Base-by-base conservation (phyloP, 2,113 vertebrate genomes). In the Myotis yumanensis region DNA sequence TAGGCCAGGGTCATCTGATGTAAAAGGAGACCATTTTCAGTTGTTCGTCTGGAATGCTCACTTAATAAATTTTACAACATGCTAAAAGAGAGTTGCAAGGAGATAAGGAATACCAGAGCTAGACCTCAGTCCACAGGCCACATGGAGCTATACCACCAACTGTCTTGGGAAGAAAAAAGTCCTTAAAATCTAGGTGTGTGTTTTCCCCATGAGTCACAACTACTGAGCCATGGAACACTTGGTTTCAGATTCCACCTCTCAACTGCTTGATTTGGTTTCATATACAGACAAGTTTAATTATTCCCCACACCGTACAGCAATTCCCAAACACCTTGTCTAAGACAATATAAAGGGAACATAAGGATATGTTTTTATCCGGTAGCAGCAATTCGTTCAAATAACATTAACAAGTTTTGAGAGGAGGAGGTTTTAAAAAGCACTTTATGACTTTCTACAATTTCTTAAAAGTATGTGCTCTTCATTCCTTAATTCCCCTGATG, bases 1-100 rank as follows among this genome's bases (percentile, higher is more conserved):
- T 97, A 98, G 8, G 97, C 98, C 73, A 99, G 64, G 79, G 97
- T 97, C 54, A 98, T 97, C 99, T 99, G 92, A 73, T 28, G 37
- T 8, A 57, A 85, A 82, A 96, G 54, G 9, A 88, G 22, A 79
- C 1, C 11, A 71, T 30, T 71, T 57, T 93, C n/a, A 76, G 66
- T 86, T 37, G 2, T 64, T 66, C 30, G 16, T 32, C 80, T 40
- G 22, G 18, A 81, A 71, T 7, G 23, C 16, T 17, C 62, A 32
- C 5, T 66, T 52, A 80, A 69, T 14, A 37, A 37, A 90, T 18
- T 40, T 51, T n/a, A 75, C 15, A 12, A n/a, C 2, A 71, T 4
- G 43, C 35, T 66, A 9, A 18, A 68, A 68, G 32, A 79, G 18
- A 59, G 54, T 22, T 72, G 17, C 11, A 79, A 51, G 28, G 25